Evolutionary conservation across 1,140 invertebrate genomes (phyloP).

Genomic region (Andrena cerasifolii): DNA sequence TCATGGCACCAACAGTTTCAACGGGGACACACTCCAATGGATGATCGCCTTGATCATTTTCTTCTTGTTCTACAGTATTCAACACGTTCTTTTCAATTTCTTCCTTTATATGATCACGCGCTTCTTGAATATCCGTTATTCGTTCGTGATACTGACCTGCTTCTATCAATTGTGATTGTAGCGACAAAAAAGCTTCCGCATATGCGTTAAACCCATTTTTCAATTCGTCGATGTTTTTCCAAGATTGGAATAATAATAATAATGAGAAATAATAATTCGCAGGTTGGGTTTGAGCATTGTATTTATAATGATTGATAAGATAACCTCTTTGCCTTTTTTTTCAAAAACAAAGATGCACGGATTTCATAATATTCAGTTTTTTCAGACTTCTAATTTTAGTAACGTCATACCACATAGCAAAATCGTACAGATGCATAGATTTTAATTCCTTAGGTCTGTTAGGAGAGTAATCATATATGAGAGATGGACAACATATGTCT

Average conservation of each 20-base stretch:
- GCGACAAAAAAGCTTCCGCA: slow-evolving; percentile 42
- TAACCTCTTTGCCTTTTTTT: slow-evolving; percentile 53
- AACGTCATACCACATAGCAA: slow-evolving; percentile 55
- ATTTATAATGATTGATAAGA: slow-evolving; percentile 63
- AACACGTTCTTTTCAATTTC: slow-evolving; percentile 41
- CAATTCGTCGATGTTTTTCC: slow-evolving; percentile 41
- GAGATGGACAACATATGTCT: slow-evolving; percentile 65
- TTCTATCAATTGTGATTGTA: slow-evolving; percentile 25
- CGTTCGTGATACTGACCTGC: slow-evolving; percentile 56
- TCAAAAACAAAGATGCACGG: slow-evolving; percentile 40
- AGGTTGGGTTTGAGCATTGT: slow-evolving; percentile 52
- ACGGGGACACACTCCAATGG: slow-evolving; percentile 39
- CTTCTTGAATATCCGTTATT: slow-evolving; percentile 38
- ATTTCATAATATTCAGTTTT: slow-evolving; percentile 29
- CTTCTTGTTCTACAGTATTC: slow-evolving; percentile 16
- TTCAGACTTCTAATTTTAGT: slow-evolving; percentile 35
- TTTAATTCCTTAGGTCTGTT: slow-evolving; percentile 55
- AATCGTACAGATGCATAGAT: too few relatives aligned
- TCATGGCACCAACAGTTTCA: slow-evolving; percentile 51
- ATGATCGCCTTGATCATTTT: slow-evolving; percentile 24
- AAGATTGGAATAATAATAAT: slow-evolving; percentile 59
- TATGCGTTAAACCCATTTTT: slow-evolving; percentile 33
- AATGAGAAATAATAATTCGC: slow-evolving; percentile 56
- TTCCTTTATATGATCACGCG: slow-evolving; percentile 47
- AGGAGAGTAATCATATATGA: slow-evolving; percentile 66